Evolutionary conservation across 2,797 vertebrate genomes (phyloP).

Genomic region (Chromis chromis): DNA sequence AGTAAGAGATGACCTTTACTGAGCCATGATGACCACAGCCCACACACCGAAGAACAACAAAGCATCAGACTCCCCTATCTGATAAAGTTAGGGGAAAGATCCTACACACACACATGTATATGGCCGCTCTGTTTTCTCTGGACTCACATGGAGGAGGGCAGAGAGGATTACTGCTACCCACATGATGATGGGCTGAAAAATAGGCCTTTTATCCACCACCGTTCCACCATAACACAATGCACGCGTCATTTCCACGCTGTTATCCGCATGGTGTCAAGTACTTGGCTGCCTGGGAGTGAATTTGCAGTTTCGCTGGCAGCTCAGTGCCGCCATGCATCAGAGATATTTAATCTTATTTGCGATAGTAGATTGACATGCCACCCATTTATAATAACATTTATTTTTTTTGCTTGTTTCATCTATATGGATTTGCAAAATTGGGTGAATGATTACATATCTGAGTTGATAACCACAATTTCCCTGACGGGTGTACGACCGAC

Average conservation of each 20-base stretch:
- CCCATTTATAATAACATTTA: conserved; percentile 22
- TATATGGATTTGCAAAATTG: conserved; percentile 13
- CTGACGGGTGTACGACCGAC: conserved; percentile 47
- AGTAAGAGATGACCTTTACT: conserved; percentile 73
- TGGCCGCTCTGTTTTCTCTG: conserved; percentile 68
- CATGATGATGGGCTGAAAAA: conserved; percentile 80
- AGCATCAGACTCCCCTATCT: conserved; percentile 65
- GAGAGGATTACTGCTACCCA: conserved; percentile 78
- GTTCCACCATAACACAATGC: conserved; percentile 77
- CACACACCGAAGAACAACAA: conserved; percentile 71
- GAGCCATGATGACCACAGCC: conserved; percentile 69
- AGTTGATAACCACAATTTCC: conserved; percentile 44
- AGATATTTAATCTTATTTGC: conserved; percentile 31
- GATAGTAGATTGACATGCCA: conserved; percentile 6
- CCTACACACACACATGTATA: conserved; percentile 28
- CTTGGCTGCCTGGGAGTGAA: conserved; percentile 56
- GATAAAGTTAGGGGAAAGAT: conserved; percentile 63
- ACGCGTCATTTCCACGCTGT: conserved; percentile 77
- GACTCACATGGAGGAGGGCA: conserved; percentile 66
- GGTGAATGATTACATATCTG: conserved; percentile 49
- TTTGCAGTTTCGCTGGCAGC: conserved; percentile 51
- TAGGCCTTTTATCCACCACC: conserved; percentile 76
- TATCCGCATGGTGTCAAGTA: conserved; percentile 65
- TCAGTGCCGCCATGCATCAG: conserved; percentile 8
- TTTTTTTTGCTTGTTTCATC: conserved; percentile 24